These are phyloP conservation scores for Tonatia bakeri DNA, from an alignment of 2,113 vertebrate genomes.

Conservation along the genomic window DNA sequence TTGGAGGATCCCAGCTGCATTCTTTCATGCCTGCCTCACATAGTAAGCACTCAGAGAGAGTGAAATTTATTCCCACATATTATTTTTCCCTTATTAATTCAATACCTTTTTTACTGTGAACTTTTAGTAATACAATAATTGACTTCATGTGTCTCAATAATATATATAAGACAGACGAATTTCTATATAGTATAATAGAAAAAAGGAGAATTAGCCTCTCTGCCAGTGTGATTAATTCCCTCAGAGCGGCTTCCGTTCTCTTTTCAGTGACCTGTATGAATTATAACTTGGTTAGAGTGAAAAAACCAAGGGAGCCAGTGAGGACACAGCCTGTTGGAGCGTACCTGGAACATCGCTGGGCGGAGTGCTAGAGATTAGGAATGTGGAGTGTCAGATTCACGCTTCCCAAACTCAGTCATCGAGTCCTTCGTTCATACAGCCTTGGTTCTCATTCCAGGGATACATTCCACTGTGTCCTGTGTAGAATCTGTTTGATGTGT, in stretches of 20 bases:
- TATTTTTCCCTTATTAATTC: background rate
- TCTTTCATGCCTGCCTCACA: background rate
- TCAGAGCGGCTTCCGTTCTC: background rate
- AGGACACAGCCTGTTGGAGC: accelerated
- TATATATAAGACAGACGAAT: background rate
- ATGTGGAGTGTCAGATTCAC: background rate
- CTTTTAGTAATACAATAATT: background rate
- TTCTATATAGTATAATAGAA: background rate
- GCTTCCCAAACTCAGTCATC: background rate
- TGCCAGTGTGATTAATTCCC: background rate
- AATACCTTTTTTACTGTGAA: background rate
- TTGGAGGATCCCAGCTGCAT: background rate
- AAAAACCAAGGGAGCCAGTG: no score
- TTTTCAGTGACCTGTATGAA: background rate
- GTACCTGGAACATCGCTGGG: background rate
- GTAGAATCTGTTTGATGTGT: background rate
- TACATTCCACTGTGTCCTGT: background rate
- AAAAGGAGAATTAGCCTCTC: background rate
- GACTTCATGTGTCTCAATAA: background rate
- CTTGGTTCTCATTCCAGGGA: background rate
- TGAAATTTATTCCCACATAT: background rate
- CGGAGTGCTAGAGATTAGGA: background rate
- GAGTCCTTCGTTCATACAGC: background rate
- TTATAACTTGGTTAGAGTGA: background rate
- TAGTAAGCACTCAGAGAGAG: background rate